These are phyloP conservation scores for Pterostichus madidus DNA, from an alignment of 2,888 invertebrate genomes.

Conservation along the genomic window DNA sequence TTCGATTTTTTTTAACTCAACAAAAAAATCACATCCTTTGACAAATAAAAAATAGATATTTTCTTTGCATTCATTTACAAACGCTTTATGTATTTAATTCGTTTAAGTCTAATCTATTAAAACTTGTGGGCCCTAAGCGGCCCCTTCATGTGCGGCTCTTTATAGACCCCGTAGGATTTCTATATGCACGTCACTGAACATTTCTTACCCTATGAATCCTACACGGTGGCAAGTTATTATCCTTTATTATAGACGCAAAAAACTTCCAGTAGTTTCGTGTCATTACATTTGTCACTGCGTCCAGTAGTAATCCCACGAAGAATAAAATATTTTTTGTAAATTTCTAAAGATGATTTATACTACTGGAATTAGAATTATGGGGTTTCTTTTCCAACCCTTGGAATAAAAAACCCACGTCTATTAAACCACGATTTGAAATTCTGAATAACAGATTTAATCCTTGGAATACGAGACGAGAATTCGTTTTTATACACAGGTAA, in stretches of 20 bases:
- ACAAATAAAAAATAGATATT: too few relatives aligned
- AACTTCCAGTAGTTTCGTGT: constrained; percentile 51
- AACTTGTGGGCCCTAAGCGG: too few relatives aligned
- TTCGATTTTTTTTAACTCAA: too few relatives aligned
- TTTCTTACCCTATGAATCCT: neutral
- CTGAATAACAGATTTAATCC: constrained; percentile 39
- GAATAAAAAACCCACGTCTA: constrained; percentile 21
- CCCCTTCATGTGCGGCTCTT: too few relatives aligned
- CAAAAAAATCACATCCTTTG: too few relatives aligned
- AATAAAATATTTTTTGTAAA: neutral
- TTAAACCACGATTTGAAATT: constrained; percentile 43
- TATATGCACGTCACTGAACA: neutral
- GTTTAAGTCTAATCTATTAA: too few relatives aligned
- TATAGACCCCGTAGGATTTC: too few relatives aligned
- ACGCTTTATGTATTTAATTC: too few relatives aligned
- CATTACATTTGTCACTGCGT: constrained; percentile 58
- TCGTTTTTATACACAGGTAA: constrained; percentile 17
- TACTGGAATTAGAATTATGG: constrained; percentile 38
- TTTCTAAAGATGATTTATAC: constrained; percentile 36
- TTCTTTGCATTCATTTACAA: too few relatives aligned
- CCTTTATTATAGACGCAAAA: constrained; percentile 32
- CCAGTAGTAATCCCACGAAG: constrained; percentile 54
- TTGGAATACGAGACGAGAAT: neutral
- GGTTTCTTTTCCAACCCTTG: constrained; percentile 14
- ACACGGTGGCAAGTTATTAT: constrained; percentile 23